A percentile compares a stretch with the other conserved stretches of the same genome.
Evolutionary conservation across 2,797 vertebrate genomes (phyloP).

Genomic region (Sebastes miniatus): DNA sequence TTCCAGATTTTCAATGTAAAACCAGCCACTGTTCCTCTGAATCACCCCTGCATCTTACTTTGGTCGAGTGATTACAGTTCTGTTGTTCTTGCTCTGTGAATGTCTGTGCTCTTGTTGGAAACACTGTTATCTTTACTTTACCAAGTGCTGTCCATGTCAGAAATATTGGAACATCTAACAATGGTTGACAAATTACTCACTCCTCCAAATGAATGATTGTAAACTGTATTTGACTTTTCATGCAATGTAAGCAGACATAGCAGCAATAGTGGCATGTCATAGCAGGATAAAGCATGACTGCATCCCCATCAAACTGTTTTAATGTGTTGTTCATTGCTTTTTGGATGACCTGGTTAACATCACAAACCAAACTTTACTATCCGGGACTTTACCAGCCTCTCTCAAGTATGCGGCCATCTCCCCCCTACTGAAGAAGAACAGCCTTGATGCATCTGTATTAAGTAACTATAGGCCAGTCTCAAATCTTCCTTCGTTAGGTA

Average conservation of each 20-base stretch:
- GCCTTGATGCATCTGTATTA: too few species aligned
- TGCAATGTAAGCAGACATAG: neutral
- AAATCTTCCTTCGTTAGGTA: too few species aligned
- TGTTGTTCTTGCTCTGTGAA: neutral
- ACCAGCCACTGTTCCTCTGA: neutral
- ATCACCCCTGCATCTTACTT: neutral
- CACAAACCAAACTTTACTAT: neutral
- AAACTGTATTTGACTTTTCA: neutral
- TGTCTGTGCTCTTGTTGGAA: neutral
- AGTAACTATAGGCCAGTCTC: too few species aligned
- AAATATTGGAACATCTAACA: neutral
- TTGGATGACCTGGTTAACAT: neutral
- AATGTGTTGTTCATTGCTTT: neutral
- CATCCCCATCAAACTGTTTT: neutral
- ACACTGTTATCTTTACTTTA: slow-evolving; percentile 1
- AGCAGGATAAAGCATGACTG: neutral
- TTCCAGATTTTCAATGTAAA: slow-evolving; percentile 25
- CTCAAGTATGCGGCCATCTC: neutral
- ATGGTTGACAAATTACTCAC: neutral
- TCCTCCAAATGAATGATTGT: neutral
- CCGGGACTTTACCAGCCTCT: neutral
- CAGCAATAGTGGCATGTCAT: neutral
- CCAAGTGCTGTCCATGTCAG: neutral
- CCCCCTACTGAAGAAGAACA: too few species aligned
- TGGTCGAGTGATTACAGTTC: neutral